Conservation (phyloP, 2,797 vertebrate species). For the Dallia pectoralis region DNA sequence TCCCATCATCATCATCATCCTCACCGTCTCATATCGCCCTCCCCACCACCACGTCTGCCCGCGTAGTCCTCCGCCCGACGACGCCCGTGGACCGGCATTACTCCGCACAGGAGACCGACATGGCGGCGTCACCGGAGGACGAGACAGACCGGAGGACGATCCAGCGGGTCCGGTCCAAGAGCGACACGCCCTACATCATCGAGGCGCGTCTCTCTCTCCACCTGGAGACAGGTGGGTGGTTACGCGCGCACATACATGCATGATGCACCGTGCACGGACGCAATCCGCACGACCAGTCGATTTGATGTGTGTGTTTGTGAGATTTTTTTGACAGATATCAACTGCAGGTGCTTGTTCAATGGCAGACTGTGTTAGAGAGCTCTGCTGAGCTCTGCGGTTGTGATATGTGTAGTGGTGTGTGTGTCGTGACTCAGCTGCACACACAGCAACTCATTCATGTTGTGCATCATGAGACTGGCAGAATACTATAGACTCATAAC, state of each 20-base stretch:
- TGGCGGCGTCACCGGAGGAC: slow-evolving; percentile 90
- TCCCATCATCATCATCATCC: slow-evolving; percentile 32
- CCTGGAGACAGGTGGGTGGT: slow-evolving; percentile 86
- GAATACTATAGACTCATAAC: background rate
- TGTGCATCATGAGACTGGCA: slow-evolving; percentile 2
- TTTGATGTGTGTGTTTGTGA: background rate
- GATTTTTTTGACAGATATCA: background rate
- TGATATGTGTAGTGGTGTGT: background rate
- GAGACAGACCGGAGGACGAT: slow-evolving; percentile 93
- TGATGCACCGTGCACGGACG: background rate
- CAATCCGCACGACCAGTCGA: background rate
- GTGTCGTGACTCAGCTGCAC: background rate
- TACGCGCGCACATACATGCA: slow-evolving; percentile 15
- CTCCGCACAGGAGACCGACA: slow-evolving; percentile 72
- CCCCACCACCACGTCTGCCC: slow-evolving; percentile 56
- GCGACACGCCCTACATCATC: slow-evolving; percentile 93
- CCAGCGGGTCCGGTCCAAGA: slow-evolving; percentile 92
- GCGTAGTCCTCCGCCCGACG: slow-evolving; percentile 82
- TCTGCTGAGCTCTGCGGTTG: slow-evolving; percentile 23
- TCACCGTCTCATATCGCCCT: slow-evolving; percentile 24
- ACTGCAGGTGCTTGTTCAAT: slow-evolving; percentile 18
- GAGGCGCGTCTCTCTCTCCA: slow-evolving; percentile 93
- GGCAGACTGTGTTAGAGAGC: slow-evolving; percentile 30
- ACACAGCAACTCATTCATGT: slow-evolving; percentile 50
- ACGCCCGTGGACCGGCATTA: slow-evolving; percentile 83